phyloP scores from a whole-genome alignment of 2,113 vertebrate genomes.

The Sus scrofa region DNA sequence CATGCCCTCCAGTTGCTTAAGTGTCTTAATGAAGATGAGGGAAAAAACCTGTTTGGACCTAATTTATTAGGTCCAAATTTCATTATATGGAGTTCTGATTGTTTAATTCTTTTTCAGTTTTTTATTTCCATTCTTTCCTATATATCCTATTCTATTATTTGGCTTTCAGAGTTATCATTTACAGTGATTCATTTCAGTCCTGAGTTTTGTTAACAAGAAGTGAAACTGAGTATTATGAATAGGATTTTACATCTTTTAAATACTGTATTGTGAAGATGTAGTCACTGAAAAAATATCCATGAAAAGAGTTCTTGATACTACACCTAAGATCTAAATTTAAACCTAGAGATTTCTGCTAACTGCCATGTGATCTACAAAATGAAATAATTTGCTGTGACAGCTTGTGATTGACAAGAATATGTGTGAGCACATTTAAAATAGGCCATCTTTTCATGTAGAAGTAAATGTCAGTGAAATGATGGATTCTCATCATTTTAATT shows the following conservation, averaged over 20 bases:
- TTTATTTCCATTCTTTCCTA: background rate
- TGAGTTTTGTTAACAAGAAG: constrained; percentile 62
- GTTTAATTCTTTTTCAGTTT: background rate
- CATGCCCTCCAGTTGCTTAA: background rate
- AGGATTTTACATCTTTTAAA: constrained; percentile 61
- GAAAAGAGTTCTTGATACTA: constrained; percentile 67
- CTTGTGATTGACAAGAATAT: constrained; percentile 87
- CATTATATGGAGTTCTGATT: background rate
- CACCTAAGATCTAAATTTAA: constrained; percentile 82
- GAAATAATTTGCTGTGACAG: constrained; percentile 88
- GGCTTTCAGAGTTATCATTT: constrained; percentile 64
- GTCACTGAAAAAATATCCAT: constrained; percentile 8
- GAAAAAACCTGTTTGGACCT: background rate
- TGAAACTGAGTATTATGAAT: constrained; percentile 65
- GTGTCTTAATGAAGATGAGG: background rate
- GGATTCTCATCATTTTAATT: constrained; percentile 88
- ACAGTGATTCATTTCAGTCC: constrained; percentile 55
- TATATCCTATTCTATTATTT: constrained; percentile 7
- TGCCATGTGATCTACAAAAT: constrained; percentile 82
- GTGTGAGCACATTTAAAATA: constrained; percentile 84
- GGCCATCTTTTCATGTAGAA: constrained; percentile 80
- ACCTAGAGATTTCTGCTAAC: constrained; percentile 81
- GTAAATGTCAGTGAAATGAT: constrained; percentile 83
- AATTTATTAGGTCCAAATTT: background rate
- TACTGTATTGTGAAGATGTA: constrained; percentile 49